phyloP scores from a whole-genome alignment of 2,113 vertebrate species.

The Callaeas wilsoni region DNA sequence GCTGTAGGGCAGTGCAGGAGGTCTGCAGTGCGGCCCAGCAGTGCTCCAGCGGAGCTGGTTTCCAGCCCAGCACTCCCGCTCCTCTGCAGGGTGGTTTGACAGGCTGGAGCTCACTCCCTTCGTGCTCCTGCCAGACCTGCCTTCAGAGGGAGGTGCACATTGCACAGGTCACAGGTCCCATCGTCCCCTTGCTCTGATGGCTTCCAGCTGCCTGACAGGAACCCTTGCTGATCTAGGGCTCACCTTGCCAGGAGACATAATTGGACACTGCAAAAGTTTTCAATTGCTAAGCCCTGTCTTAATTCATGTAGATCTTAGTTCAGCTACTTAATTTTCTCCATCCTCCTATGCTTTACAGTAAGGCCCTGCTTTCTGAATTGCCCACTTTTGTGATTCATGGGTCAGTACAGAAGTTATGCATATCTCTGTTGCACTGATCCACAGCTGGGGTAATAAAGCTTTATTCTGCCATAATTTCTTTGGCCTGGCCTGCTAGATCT shows the following conservation, averaged over 20 bases:
- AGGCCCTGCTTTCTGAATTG: not conserved
- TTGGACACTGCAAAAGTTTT: not conserved
- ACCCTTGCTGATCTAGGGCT: not conserved
- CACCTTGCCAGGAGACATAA: not conserved
- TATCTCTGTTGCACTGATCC: not conserved
- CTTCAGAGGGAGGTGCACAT: not conserved
- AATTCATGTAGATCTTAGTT: not conserved
- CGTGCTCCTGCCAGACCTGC: not conserved
- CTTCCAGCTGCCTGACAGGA: not conserved
- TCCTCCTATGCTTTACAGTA: not conserved
- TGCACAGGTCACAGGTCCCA: not conserved
- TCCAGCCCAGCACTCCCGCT: not conserved
- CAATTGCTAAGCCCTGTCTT: not conserved
- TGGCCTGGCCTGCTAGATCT: not conserved
- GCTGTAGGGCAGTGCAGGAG: not conserved
- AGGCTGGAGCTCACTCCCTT: not conserved
- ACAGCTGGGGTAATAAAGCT: not conserved
- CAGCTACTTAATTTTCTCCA: not conserved
- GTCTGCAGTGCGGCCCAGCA: not conserved
- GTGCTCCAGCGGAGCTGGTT: not conserved
- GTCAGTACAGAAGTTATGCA: not conserved
- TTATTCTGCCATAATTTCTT: not conserved
- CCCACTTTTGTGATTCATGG: not conserved
- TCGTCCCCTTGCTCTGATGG: not conserved
- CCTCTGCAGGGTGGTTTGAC: not conserved